These are phyloP conservation scores for Cerastis leucographa DNA, from an alignment of 2,888 invertebrate species.

Conservation along the genomic window DNA sequence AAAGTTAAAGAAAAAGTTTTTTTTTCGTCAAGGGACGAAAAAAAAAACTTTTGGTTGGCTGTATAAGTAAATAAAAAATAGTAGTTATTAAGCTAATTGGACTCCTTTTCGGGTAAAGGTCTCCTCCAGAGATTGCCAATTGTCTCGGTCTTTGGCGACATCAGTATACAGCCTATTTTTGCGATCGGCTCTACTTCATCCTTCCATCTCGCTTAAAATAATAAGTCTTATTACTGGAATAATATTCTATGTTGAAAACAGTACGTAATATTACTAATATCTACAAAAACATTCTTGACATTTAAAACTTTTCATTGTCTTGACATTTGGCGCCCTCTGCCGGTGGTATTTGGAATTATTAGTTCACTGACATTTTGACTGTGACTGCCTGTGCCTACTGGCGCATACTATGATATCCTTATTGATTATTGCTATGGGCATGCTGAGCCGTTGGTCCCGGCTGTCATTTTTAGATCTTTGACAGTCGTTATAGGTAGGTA, in stretches of 20 bases:
- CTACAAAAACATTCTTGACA: constrained; percentile 16
- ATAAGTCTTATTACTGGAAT: not conserved
- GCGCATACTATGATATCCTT: not conserved
- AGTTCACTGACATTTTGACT: constrained; percentile 34
- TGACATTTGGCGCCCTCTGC: constrained; percentile 49
- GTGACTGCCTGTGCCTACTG: not conserved
- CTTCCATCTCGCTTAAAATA: no score
- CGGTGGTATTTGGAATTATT: constrained; percentile 40
- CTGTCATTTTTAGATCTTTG: not conserved
- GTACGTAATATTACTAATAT: not conserved
- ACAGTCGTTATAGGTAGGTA: not conserved
- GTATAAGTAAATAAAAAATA: no score
- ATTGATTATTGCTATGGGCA: not conserved
- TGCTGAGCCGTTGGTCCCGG: not conserved
- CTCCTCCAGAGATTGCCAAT: no score
- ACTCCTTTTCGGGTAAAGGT: no score
- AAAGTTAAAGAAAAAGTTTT: no score
- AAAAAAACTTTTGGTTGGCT: no score
- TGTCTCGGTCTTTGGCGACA: no score
- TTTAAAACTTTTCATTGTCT: constrained; percentile 42
- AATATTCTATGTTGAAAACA: not conserved
- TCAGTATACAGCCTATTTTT: no score
- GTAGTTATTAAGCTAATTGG: no score
- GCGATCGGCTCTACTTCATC: no score
- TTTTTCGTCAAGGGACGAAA: no score